These are phyloP conservation scores for Eleutherodactylus coqui DNA, from an alignment of 2,797 vertebrate genomes.

Conservation along the genomic window DNA sequence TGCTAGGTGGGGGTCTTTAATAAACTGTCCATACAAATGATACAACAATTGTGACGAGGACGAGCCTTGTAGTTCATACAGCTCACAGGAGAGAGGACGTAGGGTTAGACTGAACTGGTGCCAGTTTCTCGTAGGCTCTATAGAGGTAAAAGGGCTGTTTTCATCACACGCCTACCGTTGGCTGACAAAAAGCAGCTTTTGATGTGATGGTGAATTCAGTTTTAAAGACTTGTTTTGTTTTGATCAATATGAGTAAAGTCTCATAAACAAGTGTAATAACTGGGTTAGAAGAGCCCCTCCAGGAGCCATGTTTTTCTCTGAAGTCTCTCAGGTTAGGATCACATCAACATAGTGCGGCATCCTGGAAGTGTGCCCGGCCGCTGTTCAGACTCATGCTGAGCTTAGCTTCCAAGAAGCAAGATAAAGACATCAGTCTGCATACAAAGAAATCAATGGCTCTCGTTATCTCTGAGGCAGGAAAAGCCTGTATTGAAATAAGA, in stretches of 20 bases:
- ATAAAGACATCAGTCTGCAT: slow-evolving; percentile 17
- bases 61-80: not conserved
- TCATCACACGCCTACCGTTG: not conserved
- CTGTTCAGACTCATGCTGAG: not conserved
- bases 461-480: not conserved
- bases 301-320: slow-evolving; percentile 22
- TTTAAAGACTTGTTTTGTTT: not conserved
- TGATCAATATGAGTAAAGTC: not conserved
- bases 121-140: not conserved
- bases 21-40: too few relatives aligned
- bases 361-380: slow-evolving; percentile 5
- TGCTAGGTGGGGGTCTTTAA: too few relatives aligned
- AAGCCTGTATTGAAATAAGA: not conserved
- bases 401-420: not conserved
- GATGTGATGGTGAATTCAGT: not conserved
- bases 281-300: not conserved
- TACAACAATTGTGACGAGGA: too few relatives aligned
- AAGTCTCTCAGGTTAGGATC: slow-evolving; percentile 5
- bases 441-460: not conserved
- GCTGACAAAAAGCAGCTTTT: not conserved
- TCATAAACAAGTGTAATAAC: not conserved
- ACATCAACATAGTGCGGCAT: slow-evolving; percentile 20
- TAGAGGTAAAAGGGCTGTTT: too few relatives aligned
- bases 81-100: not conserved
- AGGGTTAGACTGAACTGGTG: not conserved